Base-by-base conservation (phyloP, 2,888 invertebrate genomes). In the Sminthurides aquaticus region DNA sequence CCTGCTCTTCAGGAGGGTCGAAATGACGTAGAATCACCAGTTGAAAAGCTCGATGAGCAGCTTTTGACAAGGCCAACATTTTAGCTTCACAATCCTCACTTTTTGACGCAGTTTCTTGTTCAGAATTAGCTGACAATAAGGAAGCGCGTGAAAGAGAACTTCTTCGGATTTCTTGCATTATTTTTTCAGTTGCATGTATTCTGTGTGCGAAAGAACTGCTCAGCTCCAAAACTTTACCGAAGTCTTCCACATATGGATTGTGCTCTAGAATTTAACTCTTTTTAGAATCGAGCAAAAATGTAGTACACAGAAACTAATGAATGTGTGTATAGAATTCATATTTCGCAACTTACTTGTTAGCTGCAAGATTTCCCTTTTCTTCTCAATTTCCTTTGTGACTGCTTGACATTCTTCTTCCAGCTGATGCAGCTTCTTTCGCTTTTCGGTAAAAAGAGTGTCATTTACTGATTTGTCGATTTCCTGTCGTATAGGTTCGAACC, bases 31-130 rank as follows among this genome's bases (percentile, higher is more conserved):
- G n/a, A 20, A 63, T 49, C 15, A 57, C 58, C 15, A 8, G 20
- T 27, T 63, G 57, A 27, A 63, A 58, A 1, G 63, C 63, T 20
- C 27, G 29, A 28, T 63, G 63, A n/a, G 63, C 63, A 3, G 49
- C 63, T 15, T 49, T 20, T 1, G 52, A 20, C n/a, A 63, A 49
- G 2, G 22, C n/a, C 49, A 20, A 52, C 52, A 15, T 52, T 52
- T 22, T 52, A 8, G 52, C 5, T 20, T 52, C 52, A 20, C 22
- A 52, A 20, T 52, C 22, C 52, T 5, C 3, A 5, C 5, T 52
- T 22, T 5, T 8, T 43, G 43, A 43, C 43, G 43, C 43, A 5
- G 20, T 52, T 20, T 22, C 52, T 52, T 52, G 8, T 15, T 52
- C 43, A 34, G 43, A 34, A 34, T 34, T 15, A 15, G 43, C 15